These are phyloP conservation scores for Scaptomyza flava DNA, from an alignment of 2,888 invertebrate genomes.

Conservation along the genomic window DNA sequence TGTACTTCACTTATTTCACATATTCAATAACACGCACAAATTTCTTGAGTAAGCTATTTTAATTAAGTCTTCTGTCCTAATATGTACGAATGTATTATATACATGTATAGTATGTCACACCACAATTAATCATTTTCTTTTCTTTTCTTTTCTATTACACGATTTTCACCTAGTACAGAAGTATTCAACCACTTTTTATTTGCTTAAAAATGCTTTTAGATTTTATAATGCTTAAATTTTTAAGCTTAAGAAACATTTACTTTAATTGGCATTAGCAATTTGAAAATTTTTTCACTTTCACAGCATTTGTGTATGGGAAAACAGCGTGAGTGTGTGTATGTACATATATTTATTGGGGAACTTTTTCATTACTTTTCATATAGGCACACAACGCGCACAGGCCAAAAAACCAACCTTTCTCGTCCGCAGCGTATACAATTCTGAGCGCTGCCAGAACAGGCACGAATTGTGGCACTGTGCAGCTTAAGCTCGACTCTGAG, in stretches of 20 bases:
- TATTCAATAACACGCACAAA: conserved; percentile 35
- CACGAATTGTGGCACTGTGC: conserved; percentile 38
- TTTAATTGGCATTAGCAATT: conserved; percentile 64
- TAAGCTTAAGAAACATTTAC: conserved; percentile 18
- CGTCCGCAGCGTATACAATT: conserved; percentile 84
- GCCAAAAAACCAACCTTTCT: conserved; percentile 81
- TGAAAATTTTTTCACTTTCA: conserved; percentile 77
- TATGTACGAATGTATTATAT: too few species aligned
- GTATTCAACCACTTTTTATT: conserved; percentile 9
- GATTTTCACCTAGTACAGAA: conserved; percentile 54
- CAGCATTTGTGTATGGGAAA: conserved; percentile 30
- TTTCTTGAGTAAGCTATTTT: conserved; percentile 12
- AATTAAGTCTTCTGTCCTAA: conserved; percentile 52
- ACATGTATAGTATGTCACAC: conserved; percentile 42
- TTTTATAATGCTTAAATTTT: conserved; percentile 7
- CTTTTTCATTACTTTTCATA: conserved; percentile 66
- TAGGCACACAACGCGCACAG: conserved; percentile 80
- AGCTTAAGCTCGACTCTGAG: conserved; percentile 61
- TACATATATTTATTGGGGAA: conserved; percentile 56
- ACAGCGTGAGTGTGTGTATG: conserved; percentile 33
- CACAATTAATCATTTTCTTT: conserved; percentile 50
- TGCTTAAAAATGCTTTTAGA: conserved; percentile 9
- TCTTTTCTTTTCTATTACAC: conserved; percentile 26
- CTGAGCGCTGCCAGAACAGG: conserved; percentile 69
- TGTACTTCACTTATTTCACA: conserved; percentile 9